A percentile compares a stretch with the other conserved stretches of the same genome.
Conservation (phyloP, 2,797 vertebrate genomes). For the Oreortyx pictus region DNA sequence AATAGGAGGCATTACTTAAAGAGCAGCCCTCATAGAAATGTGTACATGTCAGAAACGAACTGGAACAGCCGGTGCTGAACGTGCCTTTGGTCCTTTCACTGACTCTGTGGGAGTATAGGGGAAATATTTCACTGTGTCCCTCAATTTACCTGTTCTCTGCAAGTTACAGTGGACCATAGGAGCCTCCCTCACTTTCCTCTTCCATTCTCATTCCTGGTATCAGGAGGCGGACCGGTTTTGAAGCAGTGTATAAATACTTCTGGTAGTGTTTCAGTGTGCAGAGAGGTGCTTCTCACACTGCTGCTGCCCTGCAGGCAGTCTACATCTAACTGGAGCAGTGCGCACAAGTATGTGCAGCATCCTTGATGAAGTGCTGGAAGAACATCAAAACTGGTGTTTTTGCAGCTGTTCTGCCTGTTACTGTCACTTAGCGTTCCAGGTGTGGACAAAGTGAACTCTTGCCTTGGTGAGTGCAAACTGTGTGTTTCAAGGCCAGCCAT, state of each 20-base stretch:
- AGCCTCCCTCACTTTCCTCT: accelerated
- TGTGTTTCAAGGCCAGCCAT: accelerated
- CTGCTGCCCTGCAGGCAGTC: accelerated
- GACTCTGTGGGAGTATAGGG: neutral
- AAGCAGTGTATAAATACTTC: neutral
- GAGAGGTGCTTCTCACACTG: accelerated
- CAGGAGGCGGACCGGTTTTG: neutral
- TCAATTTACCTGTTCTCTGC: neutral
- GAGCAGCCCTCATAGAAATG: accelerated
- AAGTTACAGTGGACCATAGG: neutral
- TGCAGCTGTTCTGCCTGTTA: neutral
- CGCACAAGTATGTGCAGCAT: accelerated
- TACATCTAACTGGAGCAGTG: neutral
- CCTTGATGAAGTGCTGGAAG: neutral
- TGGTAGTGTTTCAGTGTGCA: neutral
- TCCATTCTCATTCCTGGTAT: accelerated
- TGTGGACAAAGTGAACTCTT: neutral
- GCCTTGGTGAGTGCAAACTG: neutral
- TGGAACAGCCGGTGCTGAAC: neutral
- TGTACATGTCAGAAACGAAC: neutral
- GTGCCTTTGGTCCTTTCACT: neutral
- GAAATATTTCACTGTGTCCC: too few species aligned
- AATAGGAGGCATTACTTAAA: neutral
- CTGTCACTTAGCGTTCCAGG: neutral
- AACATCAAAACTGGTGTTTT: neutral